Evolutionary conservation across 2,113 vertebrate species (phyloP), one percentile per base, ranked within the genome.

Genomic region (Dicrurus megarhynchus): DNA sequence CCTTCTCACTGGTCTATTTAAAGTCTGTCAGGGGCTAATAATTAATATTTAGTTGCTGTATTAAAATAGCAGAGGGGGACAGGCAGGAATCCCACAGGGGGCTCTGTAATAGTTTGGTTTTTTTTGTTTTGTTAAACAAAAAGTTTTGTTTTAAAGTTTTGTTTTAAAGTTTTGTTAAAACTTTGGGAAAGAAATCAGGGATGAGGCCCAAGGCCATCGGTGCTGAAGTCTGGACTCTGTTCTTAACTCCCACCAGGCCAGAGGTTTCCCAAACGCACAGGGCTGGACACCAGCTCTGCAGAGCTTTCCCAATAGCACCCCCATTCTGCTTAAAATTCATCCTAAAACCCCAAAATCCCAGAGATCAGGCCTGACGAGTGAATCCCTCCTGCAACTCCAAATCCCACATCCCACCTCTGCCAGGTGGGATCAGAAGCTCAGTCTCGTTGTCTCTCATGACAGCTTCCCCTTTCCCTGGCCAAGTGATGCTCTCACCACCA

Each of bases 301-400:
- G 10, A 27, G n/a, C 37, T 7, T 81, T 23, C 61, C 61, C 47
- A 52, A 22, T 0, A 26, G 4, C 57, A 47, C 39, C 27, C 7
- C 4, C 10, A 7, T 30, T 33, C 33, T 49, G 24, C 49, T 27
- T 4, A 16, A 37, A 61, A 46, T 18, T 47, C 71, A 37, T 13
- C 30, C 1, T 3, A 14, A 1, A 89, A 10, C 39, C 35, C 33
- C 1, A 0, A 18, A n/a, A n/a, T 13, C 41, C 37, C 16, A 18
- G 24, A 42, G 37, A 41, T 11, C n/a, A 22, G 55, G 30, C 41
- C 73, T 49, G 30, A 22, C 55, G 11, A 9, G 46, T 20, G 37
- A 70, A 75, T 32, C 52, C 44, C 59, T 50, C 56, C n/a, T 59
- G 60, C 15, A 4, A n/a, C 42, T 63, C 33, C 59, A 3, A 0